These are phyloP conservation scores for Siniperca chuatsi DNA, from an alignment of 2,113 vertebrate genomes.

Conservation along the genomic window DNA sequence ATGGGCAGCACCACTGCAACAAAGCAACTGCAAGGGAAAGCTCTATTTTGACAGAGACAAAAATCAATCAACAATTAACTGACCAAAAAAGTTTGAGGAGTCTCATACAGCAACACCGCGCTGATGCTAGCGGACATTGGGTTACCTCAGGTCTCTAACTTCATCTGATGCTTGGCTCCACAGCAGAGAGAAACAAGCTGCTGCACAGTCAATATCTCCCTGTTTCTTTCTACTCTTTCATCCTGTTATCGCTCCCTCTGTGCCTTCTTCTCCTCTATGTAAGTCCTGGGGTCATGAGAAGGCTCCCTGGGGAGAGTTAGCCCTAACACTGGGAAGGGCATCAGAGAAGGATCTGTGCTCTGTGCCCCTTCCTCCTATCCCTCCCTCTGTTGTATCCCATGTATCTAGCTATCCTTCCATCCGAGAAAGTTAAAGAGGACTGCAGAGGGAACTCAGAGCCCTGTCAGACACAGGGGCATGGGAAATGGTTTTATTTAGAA, in stretches of 20 bases:
- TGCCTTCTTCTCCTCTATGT: conserved; percentile 25
- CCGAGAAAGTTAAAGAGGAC: conserved; percentile 39
- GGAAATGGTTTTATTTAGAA: conserved; percentile 52
- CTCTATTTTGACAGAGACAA: conserved; percentile 26
- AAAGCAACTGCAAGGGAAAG: conserved; percentile 10
- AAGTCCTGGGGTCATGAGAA: conserved; percentile 61
- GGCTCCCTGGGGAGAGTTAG: conserved; percentile 45
- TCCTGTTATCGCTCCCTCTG: conserved; percentile 60
- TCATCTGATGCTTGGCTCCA: conserved; percentile 55
- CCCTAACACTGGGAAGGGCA: conserved; percentile 51
- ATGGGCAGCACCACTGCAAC: background rate
- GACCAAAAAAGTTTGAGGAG: conserved; percentile 20
- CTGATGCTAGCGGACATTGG: conserved; percentile 13
- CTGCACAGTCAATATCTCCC: conserved; percentile 61
- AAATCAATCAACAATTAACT: conserved; percentile 46
- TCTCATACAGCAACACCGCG: conserved; percentile 11
- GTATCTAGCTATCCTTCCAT: conserved; percentile 42
- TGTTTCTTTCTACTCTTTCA: conserved; percentile 59
- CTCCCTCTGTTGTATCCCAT: conserved; percentile 34
- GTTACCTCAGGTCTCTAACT: conserved; percentile 46
- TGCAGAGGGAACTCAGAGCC: conserved; percentile 25
- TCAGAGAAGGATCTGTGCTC: conserved; percentile 50
- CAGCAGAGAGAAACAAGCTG: conserved; percentile 55
- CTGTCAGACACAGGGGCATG: conserved; percentile 49
- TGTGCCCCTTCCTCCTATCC: conserved; percentile 28